Percentiles rank a stretch among this genome's conserved stretches.
These are phyloP conservation scores for Teleogryllus occipitalis DNA, from an alignment of 1,140 invertebrate genomes.

Conservation along the genomic window DNA sequence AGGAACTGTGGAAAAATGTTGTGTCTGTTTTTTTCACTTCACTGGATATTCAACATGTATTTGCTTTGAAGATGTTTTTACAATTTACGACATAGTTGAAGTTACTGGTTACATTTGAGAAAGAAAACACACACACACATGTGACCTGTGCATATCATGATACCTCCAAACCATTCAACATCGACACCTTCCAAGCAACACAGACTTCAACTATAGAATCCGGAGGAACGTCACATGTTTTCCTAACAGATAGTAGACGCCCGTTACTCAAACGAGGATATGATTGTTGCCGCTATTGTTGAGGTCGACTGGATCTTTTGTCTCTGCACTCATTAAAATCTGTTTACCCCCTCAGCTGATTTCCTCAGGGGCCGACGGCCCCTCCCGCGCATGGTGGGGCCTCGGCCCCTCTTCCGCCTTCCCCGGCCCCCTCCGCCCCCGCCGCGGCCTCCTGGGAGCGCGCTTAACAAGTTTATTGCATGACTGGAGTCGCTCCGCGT, in stretches of 20 bases:
- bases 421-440: neutral
- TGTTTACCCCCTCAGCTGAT: constrained; percentile 20
- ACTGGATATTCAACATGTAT: no score
- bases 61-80: no score
- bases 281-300: neutral
- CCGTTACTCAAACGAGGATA: neutral
- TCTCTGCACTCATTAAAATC: constrained; percentile 19
- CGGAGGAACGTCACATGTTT: neutral
- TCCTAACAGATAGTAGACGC: neutral
- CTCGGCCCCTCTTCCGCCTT: neutral
- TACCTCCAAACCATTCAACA: no score
- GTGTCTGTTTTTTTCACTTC: no score
- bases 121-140: no score
- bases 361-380: constrained; percentile 12
- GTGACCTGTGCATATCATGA: no score
- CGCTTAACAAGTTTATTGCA: constrained; percentile 22
- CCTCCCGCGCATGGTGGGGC: neutral
- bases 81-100: no score
- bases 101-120: no score
- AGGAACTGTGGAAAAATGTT: no score
- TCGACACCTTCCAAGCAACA: no score
- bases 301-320: constrained; percentile 8
- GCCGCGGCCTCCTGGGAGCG: constrained; percentile 10
- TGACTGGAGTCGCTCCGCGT: constrained; percentile 17
- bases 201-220: no score